A percentile compares a stretch with the other conserved stretches of the same genome.
Evolutionary conservation across 1,140 invertebrate genomes (phyloP).

Genomic region (Tetraneura akinire): DNA sequence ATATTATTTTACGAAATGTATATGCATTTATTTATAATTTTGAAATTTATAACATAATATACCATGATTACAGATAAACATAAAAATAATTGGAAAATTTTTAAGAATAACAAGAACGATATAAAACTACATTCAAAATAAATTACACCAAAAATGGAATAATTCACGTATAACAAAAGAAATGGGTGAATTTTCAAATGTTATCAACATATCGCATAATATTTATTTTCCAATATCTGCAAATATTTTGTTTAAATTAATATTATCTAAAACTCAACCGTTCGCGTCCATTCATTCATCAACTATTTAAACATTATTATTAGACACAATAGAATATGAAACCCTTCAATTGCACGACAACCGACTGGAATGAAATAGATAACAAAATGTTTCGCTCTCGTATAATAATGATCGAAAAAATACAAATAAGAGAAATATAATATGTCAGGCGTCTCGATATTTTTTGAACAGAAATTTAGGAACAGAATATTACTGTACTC

Average conservation of each 20-base stretch:
- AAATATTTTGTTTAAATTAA: neutral
- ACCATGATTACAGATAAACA: too few species aligned
- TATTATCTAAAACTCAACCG: neutral
- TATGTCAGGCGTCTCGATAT: neutral
- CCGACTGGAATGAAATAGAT: slow-evolving; percentile 33
- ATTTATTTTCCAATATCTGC: too few species aligned
- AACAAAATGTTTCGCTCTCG: slow-evolving; percentile 13
- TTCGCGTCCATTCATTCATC: neutral
- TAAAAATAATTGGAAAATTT: too few species aligned
- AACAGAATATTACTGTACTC: slow-evolving; percentile 24
- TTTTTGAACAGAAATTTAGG: neutral
- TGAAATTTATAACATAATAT: too few species aligned
- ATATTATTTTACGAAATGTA: too few species aligned
- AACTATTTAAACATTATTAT: neutral
- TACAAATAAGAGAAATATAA: neutral
- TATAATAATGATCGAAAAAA: neutral
- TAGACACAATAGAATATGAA: slow-evolving; percentile 28
- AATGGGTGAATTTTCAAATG: too few species aligned
- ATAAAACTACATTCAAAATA: too few species aligned
- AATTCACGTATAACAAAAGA: too few species aligned
- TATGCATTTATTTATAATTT: too few species aligned
- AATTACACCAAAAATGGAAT: too few species aligned
- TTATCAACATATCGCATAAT: too few species aligned
- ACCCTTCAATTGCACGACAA: slow-evolving; percentile 16
- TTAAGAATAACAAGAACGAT: too few species aligned